A percentile compares a stretch with the other conserved stretches of the same genome.
These are phyloP conservation scores for Apostichopus californicus DNA, from an alignment of 35 echinoderm and acorn worm genomes.

Conservation along the genomic window DNA sequence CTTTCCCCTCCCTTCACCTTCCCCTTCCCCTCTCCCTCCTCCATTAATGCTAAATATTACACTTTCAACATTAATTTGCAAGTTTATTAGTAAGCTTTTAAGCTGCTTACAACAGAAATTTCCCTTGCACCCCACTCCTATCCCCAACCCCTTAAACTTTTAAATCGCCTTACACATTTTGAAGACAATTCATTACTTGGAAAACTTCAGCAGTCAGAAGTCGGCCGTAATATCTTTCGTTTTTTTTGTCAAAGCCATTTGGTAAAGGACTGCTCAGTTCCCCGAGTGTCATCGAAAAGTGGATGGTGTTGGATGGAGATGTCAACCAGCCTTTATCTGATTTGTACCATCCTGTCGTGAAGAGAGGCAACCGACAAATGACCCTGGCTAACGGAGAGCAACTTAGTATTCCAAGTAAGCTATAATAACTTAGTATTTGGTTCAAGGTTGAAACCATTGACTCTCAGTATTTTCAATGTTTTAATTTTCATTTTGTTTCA, in stretches of 20 bases:
- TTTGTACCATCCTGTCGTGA: slow-evolving; percentile 38
- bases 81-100: too few relatives aligned
- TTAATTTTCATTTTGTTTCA: too few relatives aligned
- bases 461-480: not conserved
- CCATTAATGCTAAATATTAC: too few relatives aligned
- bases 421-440: not conserved
- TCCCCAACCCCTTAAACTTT: too few relatives aligned
- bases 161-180: too few relatives aligned
- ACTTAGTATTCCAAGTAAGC: slow-evolving; percentile 68
- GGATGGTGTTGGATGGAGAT: slow-evolving; percentile 85
- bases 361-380: slow-evolving; percentile 17
- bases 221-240: not conserved
- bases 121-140: too few relatives aligned
- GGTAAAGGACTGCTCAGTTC: slow-evolving; percentile 76
- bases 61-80: too few relatives aligned
- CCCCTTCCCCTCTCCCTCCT: too few relatives aligned
- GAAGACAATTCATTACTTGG: too few relatives aligned
- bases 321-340: slow-evolving; percentile 53
- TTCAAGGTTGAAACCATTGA: not conserved
- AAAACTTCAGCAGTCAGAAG: too few relatives aligned
- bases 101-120: too few relatives aligned
- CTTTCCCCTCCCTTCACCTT: too few relatives aligned
- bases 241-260: slow-evolving; percentile 24
- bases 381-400: slow-evolving; percentile 72
- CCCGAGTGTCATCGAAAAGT: slow-evolving; percentile 84